Percentiles rank a stretch among this genome's conserved stretches.
These are phyloP conservation scores for Oenanthe oenanthe DNA, from an alignment of 2,113 vertebrate species.

Conservation along the genomic window DNA sequence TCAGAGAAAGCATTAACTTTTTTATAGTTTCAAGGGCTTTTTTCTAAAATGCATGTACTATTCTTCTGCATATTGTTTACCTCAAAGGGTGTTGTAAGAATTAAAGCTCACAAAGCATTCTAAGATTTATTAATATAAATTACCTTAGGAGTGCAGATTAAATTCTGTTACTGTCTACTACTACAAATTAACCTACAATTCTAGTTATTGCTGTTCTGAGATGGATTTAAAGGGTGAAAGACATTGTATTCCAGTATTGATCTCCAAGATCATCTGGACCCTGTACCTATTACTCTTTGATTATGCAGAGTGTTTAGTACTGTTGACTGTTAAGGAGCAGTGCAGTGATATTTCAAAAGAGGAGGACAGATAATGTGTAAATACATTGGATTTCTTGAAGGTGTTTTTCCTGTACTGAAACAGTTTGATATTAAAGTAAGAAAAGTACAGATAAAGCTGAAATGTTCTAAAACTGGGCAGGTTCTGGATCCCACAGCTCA, in stretches of 20 bases:
- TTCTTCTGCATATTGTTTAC: neutral
- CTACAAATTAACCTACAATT: neutral
- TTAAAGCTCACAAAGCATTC: neutral
- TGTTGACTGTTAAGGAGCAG: neutral
- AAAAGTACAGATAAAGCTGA: neutral
- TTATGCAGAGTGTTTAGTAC: neutral
- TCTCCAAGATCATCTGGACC: neutral
- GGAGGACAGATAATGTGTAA: neutral
- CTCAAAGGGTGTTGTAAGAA: neutral
- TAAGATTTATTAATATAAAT: neutral
- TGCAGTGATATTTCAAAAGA: neutral
- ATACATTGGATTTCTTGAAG: neutral
- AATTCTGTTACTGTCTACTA: neutral
- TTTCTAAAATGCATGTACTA: neutral
- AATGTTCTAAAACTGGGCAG: neutral
- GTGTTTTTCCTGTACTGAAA: neutral
- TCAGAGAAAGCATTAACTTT: neutral
- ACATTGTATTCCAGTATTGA: neutral
- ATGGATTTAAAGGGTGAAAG: neutral
- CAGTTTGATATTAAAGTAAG: neutral
- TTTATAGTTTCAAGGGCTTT: neutral
- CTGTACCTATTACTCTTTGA: neutral
- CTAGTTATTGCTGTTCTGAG: neutral
- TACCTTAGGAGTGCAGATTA: neutral
- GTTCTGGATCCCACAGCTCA: neutral